Evolutionary conservation across 2,888 invertebrate genomes (phyloP).

Genomic region (Aphodius granarius): DNA sequence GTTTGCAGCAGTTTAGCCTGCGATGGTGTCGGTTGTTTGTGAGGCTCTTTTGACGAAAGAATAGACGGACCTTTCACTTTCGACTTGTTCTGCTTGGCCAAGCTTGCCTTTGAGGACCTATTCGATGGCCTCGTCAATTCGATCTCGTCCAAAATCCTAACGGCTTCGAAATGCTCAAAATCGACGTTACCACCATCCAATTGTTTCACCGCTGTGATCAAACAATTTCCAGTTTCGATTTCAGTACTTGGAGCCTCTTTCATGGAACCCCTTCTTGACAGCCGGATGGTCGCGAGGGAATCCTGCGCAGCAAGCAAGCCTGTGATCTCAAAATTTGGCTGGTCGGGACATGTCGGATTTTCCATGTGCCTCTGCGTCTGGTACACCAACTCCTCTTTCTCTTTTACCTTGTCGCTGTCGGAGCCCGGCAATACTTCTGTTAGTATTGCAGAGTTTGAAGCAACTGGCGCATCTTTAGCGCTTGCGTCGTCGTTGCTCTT

Average conservation of each 20-base stretch:
- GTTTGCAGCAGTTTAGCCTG: slow-evolving; percentile 17
- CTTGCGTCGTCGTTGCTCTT: not conserved
- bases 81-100: not conserved
- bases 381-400: slow-evolving; percentile 1
- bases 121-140: slow-evolving; percentile 16
- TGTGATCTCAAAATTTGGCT: slow-evolving; percentile 16
- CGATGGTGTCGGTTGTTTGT: not conserved
- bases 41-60: not conserved
- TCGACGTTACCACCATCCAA: slow-evolving; percentile 21
- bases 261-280: slow-evolving; percentile 22
- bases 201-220: slow-evolving; percentile 14
- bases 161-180: slow-evolving; percentile 23
- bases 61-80: not conserved
- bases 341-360: no score
- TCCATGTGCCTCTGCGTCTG: slow-evolving; percentile 5
- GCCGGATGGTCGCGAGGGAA: slow-evolving; percentile 37
- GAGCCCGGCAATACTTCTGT: not conserved
- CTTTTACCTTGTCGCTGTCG: not conserved
- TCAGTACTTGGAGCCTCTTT: not conserved
- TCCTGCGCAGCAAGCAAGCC: slow-evolving; percentile 36
- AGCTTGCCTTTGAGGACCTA: slow-evolving; percentile 19
- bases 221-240: slow-evolving; percentile 16
- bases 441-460: slow-evolving; percentile 6
- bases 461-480: not conserved
- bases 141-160: slow-evolving; percentile 21